Evolutionary conservation across 2,797 vertebrate species (phyloP).

Genomic region (Clarias pachynema): DNA sequence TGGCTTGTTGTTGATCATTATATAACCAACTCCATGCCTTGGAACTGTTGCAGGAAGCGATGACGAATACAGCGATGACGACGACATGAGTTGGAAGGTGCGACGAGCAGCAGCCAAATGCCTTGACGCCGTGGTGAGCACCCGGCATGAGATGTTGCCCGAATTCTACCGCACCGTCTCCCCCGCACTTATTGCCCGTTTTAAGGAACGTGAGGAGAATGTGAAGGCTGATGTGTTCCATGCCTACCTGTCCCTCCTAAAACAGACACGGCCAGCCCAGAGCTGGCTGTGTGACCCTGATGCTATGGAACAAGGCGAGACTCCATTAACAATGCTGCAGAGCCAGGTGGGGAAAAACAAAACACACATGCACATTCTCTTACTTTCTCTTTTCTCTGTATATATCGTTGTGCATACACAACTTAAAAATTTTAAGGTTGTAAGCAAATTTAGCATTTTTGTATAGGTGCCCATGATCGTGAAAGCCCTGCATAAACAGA

Average conservation of each 20-base stretch:
- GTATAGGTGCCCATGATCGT: constrained; percentile 96
- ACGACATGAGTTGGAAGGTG: constrained; percentile 99
- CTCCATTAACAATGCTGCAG: constrained; percentile 97
- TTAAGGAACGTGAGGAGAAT: constrained; percentile 98
- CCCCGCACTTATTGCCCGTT: constrained; percentile 93
- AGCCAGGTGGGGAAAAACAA: constrained; percentile 82
- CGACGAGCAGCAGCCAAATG: constrained; percentile 96
- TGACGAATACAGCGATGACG: constrained; percentile 99
- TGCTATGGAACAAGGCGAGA: constrained; percentile 98
- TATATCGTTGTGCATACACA: not conserved
- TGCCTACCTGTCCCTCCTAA: constrained; percentile 95
- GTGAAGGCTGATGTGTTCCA: constrained; percentile 99
- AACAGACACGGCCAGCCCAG: constrained; percentile 96
- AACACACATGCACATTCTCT: not conserved
- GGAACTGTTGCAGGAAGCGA: constrained; percentile 79
- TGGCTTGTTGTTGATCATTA: not conserved
- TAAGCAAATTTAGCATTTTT: not conserved
- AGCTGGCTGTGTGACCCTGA: constrained; percentile 97
- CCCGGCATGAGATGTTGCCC: constrained; percentile 96
- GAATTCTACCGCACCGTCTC: constrained; percentile 98
- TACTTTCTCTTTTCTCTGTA: not conserved
- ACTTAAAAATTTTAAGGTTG: not conserved
- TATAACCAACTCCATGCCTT: not conserved
- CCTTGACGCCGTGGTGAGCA: constrained; percentile 95
- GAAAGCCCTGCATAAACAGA: constrained; percentile 97